Conservation (phyloP, 2,113 vertebrate species). For the Sceloporus undulatus region DNA sequence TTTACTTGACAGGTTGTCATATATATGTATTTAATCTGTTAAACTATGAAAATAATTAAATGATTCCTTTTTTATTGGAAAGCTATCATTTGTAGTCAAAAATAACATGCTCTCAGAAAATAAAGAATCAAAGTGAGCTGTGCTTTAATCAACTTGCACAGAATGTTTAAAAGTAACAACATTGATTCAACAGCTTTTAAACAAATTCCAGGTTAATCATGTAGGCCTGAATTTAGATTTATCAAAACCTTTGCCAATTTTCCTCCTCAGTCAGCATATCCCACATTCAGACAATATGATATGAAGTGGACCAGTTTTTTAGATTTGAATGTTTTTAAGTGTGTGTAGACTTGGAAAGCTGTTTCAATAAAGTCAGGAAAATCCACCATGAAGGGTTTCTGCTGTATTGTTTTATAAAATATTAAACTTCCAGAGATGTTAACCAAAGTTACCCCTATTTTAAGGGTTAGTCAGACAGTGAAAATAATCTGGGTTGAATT, state of each 20-base stretch:
- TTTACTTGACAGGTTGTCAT: constrained; percentile 33
- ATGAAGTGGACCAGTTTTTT: background rate
- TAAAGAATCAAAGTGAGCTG: background rate
- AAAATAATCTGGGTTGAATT: too few relatives aligned
- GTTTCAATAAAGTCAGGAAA: background rate
- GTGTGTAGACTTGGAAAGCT: too few relatives aligned
- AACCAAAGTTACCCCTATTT: too few relatives aligned
- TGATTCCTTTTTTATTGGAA: constrained; percentile 6
- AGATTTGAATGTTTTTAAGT: too few relatives aligned
- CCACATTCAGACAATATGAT: background rate
- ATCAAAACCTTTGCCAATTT: background rate
- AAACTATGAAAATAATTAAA: constrained; percentile 6
- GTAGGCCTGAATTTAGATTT: background rate
- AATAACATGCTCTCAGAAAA: background rate
- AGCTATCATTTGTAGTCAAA: background rate
- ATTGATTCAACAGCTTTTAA: background rate
- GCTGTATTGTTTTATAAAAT: too few relatives aligned
- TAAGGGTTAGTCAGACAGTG: too few relatives aligned
- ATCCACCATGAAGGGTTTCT: background rate
- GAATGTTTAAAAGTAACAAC: background rate
- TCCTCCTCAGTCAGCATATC: background rate
- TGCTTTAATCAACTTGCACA: background rate
- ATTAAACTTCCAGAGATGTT: too few relatives aligned
- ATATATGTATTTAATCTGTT: constrained; percentile 19
- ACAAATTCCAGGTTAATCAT: background rate